A percentile compares a stretch with the other conserved stretches of the same genome.
phyloP scores from a whole-genome alignment of 2,797 vertebrate species.

The Mus minutoides region DNA sequence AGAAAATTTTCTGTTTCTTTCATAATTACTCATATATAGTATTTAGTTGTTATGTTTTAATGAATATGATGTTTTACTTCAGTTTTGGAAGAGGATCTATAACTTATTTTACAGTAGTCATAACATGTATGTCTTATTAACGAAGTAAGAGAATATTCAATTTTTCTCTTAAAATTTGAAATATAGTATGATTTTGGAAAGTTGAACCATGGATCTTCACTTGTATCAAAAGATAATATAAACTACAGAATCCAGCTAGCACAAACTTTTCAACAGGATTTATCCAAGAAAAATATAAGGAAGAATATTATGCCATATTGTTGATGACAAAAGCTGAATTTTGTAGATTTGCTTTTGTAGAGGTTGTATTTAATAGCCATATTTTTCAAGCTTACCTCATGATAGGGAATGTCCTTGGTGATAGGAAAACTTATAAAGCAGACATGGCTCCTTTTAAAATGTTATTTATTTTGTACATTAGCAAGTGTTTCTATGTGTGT shows the following conservation, averaged over 20 bases:
- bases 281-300: neutral
- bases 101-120: neutral
- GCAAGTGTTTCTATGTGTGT: neutral
- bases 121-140: neutral
- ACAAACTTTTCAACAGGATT: neutral
- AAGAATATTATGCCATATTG: neutral
- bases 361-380: neutral
- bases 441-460: neutral
- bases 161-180: neutral
- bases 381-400: neutral
- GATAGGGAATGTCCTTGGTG: neutral
- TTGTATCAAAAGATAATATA: conserved; percentile 9
- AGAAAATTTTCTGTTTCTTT: neutral
- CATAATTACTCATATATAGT: neutral
- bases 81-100: neutral
- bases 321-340: neutral
- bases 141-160: neutral
- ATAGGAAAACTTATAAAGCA: neutral
- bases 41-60: neutral
- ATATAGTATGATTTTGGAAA: neutral
- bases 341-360: neutral
- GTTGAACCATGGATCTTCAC: neutral
- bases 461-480: neutral
- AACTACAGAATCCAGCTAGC: neutral
- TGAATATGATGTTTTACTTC: neutral